phyloP scores from a whole-genome alignment of 1,140 invertebrate genomes.

The Bombus sibiricus region DNA sequence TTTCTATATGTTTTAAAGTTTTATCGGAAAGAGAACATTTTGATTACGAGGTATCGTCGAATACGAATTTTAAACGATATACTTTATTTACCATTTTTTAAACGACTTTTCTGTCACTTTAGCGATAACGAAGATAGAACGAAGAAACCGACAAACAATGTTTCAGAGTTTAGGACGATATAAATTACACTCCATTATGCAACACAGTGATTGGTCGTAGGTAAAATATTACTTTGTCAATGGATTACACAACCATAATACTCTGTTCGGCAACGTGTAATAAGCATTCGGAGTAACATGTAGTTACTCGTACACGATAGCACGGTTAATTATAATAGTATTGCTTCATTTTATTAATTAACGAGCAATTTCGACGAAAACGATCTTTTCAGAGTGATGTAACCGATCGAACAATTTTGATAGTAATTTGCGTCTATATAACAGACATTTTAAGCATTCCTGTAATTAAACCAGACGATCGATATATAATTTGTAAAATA shows the following conservation, averaged over 20 bases:
- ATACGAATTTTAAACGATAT: too few relatives aligned
- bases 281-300: neutral
- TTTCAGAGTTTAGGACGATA: neutral
- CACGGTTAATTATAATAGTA: neutral
- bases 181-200: neutral
- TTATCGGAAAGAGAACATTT: neutral
- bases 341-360: slow-evolving; percentile 1
- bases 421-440: neutral
- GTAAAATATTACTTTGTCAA: neutral
- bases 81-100: too few relatives aligned
- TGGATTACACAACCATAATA: slow-evolving; percentile 19
- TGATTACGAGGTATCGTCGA: neutral
- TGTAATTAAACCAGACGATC: neutral
- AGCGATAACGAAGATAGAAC: too few relatives aligned
- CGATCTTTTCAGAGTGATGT: neutral
- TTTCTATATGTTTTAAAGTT: neutral
- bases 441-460: too few relatives aligned
- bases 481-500: neutral
- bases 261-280: neutral
- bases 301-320: neutral
- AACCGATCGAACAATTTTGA: neutral
- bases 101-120: too few relatives aligned
- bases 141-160: neutral
- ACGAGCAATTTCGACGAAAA: neutral
- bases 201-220: neutral